Evolutionary conservation across 2,113 vertebrate genomes (phyloP).

Genomic region (Glaucomys volans): DNA sequence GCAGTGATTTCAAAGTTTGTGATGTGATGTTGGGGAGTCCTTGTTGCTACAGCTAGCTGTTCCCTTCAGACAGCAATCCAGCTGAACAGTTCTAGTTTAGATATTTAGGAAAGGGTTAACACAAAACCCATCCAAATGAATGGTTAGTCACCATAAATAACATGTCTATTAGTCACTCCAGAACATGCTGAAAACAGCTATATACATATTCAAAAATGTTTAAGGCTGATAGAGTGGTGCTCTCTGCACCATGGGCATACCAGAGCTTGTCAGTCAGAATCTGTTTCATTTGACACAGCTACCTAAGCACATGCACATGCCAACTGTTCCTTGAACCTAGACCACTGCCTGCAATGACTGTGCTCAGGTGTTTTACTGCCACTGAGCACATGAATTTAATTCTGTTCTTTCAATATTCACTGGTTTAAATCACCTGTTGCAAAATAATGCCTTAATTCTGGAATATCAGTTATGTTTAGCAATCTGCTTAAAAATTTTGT

Average conservation of each 20-base stretch:
- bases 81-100: background rate
- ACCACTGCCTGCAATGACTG: background rate
- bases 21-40: background rate
- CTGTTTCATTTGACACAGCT: background rate
- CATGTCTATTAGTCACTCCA: background rate
- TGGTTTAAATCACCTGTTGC: slow-evolving; percentile 17
- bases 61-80: background rate
- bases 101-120: background rate
- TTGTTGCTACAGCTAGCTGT: background rate
- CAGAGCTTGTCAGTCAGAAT: background rate
- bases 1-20: background rate
- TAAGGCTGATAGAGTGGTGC: background rate
- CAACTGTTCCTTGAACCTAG: background rate
- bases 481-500: background rate
- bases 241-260: background rate
- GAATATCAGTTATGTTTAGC: background rate
- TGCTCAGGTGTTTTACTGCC: accelerated
- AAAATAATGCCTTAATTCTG: background rate
- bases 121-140: background rate
- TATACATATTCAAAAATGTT: background rate
- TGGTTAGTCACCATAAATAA: background rate
- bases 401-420: background rate
- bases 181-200: background rate
- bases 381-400: background rate
- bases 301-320: background rate